Evolutionary conservation across 2,797 vertebrate genomes (phyloP).

Genomic region (Capromys pilorides): DNA sequence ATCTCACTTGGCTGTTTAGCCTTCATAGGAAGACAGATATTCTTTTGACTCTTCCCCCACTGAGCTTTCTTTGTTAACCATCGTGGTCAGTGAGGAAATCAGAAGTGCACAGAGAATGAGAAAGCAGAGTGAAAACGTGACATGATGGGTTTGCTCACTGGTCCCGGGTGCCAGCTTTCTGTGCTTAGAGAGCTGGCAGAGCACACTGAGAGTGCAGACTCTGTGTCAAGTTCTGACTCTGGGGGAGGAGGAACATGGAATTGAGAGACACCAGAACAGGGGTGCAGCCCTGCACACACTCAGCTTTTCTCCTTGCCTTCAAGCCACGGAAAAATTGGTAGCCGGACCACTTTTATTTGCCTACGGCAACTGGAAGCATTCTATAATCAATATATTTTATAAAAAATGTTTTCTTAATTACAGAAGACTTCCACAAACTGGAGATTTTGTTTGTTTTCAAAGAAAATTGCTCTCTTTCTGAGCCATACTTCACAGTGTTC

Average conservation of each 20-base stretch:
- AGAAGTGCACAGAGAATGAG: not conserved
- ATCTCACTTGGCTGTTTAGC: not conserved
- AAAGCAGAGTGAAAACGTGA: not conserved
- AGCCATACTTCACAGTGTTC: not conserved
- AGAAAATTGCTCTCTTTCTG: not conserved
- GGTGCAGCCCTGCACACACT: not conserved
- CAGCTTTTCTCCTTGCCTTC: not conserved
- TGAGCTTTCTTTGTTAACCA: not conserved
- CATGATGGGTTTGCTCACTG: not conserved
- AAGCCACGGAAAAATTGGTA: not conserved
- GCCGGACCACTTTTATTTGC: not conserved
- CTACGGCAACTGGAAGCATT: not conserved
- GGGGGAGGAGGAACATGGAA: not conserved
- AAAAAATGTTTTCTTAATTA: not conserved
- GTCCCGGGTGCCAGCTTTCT: not conserved
- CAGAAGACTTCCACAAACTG: not conserved
- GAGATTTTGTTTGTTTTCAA: not conserved
- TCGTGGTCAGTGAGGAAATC: not conserved
- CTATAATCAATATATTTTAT: not conserved
- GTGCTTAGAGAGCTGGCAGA: not conserved
- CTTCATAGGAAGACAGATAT: not conserved
- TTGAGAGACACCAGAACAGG: not conserved
- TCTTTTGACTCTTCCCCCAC: not conserved
- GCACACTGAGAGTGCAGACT: not conserved
- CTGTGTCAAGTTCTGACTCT: not conserved